Percentiles rank a stretch among this genome's conserved stretches.
Conservation (phyloP, 2,888 invertebrate genomes). For the Cataglyphis altisquamis region DNA sequence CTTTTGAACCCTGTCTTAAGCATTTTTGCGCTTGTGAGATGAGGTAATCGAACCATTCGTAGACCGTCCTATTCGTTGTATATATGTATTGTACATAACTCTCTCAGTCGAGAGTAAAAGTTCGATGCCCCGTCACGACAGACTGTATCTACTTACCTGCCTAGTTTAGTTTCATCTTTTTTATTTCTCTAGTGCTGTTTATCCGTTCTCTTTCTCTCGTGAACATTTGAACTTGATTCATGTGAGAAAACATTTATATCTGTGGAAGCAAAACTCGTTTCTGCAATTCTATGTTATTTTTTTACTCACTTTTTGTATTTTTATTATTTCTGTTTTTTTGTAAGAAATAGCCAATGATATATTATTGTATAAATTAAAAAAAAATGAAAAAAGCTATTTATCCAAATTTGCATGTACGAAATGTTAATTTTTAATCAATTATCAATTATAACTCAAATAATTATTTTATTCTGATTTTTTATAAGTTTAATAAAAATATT, state of each 20-base stretch:
- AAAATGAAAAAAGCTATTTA: not conserved
- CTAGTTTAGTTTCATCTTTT: slow-evolving; percentile 30
- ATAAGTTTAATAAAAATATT: not conserved
- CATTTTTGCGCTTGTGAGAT: not conserved
- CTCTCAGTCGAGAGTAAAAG: slow-evolving; percentile 63
- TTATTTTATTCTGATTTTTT: not conserved
- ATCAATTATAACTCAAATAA: not conserved
- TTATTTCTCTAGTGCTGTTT: slow-evolving; percentile 14
- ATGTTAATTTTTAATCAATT: not conserved
- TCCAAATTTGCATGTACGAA: not conserved
- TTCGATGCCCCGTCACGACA: slow-evolving; percentile 61
- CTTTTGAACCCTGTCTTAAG: not conserved
- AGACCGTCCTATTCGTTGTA: slow-evolving; percentile 5
- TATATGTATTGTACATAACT: slow-evolving; percentile 29
- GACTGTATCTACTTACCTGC: not conserved
- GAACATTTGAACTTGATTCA: slow-evolving; percentile 55
- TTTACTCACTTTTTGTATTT: not conserved
- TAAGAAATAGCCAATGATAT: not conserved
- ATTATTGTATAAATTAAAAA: not conserved
- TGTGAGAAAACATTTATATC: not conserved
- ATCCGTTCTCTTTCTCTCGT: slow-evolving; percentile 10
- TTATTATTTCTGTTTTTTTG: not conserved
- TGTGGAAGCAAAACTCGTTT: slow-evolving; percentile 1
- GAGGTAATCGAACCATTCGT: slow-evolving; percentile 25
- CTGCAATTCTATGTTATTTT: not conserved